Base-by-base conservation (phyloP, 2,797 vertebrate species). In the Phrynocephalus forsythii region DNA sequence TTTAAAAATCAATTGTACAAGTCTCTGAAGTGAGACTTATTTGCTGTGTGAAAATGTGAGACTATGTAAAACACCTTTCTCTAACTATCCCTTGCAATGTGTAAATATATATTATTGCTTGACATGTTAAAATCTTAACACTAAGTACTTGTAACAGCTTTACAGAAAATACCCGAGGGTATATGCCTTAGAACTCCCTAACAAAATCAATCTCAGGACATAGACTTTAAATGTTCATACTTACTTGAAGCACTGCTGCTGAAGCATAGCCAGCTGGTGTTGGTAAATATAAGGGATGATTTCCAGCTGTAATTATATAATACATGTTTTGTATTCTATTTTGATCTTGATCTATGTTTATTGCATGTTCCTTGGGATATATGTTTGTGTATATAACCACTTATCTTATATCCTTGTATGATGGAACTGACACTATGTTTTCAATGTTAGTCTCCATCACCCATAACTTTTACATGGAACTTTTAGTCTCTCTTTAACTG, bases 1-100 rank as follows among this genome's bases (percentile, higher is more conserved):
- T 87, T 88, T 69, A 33, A 50, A 87, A 85, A 85, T 85, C 67
- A 88, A 15, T 44, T 81, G 5, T 33, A 0, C 18, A 82, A 75
- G 78, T 30, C 63, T 73, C 3, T 76, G 76, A 48, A 89, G n/a
- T 48, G 60, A 11, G 78, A 33, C 10, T 11, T 87, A 38, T 18
- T 77, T 86, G 30, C 66, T 80, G 0, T 22, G 0, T 56, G 22
- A 69, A 60, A 85, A 87, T 78, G 16, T 56, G 60, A 33, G 50
- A 28, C 50, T 88, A 67, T 56, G 13, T 60, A 73, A 26, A 28
- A 82, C 26, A 8, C 28, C 79, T 73, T 77, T 20, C 30, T 33
- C 20, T 6, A 72, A 0, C 79, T 26, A 86, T 84, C 60, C 60
- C 48, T 30, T 33, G 15, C 11, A 63, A 18, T 77, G 24, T 28